Evolutionary conservation across 92 coral and sea anemone genomes (phyloP), one percentile per base, ranked within the genome.

Genomic region (Nematostella vectensis): DNA sequence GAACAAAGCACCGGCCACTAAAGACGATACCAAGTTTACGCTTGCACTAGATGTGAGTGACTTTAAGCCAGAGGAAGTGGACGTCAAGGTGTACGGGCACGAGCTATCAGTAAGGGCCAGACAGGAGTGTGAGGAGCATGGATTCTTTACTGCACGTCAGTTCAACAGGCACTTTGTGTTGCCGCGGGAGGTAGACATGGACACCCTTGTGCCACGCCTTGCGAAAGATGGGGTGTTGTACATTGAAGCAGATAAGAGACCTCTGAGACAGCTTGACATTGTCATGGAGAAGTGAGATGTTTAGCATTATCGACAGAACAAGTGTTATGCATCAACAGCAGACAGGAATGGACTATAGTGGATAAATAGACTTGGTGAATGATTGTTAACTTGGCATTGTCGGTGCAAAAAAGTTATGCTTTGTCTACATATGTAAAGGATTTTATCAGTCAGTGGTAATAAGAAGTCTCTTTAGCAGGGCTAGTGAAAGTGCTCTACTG

Each of bases 181-280:
- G 63, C 96, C 96, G 12, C 64, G 67, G 33, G 96, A 85, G 16
- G 94, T 89, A 16, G 88, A 89, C 30, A 77, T 79, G 74, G 79
- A 50, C 18, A 72, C 82, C 3, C 72, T 89, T 23, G 59, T 72
- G 9, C 82, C 96, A 15, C 67, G 77, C 9, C 68, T 84, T n/a
- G 76, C 77, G 50, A 87, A 84, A 40, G 81, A 76, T 21, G 96
- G 96, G 3, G 67, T 76, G 27, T 60, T 89, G 47, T 72, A 76
- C 48, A 79, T 89, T 23, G 83, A 84, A 43, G 94, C 96, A 13
- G 75, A 75, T 27, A 55, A 80, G 42, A 78, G 67, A 62, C 68
- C 69, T 0, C 70, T 66, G 29, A 76, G 86, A 9, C 74, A 78
- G 2, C 70, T 77, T 3, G 68, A 76, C 2, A 23, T 54, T n/a